Evolutionary conservation across 2,888 invertebrate genomes (phyloP).

Genomic region (Linyphia triangularis): DNA sequence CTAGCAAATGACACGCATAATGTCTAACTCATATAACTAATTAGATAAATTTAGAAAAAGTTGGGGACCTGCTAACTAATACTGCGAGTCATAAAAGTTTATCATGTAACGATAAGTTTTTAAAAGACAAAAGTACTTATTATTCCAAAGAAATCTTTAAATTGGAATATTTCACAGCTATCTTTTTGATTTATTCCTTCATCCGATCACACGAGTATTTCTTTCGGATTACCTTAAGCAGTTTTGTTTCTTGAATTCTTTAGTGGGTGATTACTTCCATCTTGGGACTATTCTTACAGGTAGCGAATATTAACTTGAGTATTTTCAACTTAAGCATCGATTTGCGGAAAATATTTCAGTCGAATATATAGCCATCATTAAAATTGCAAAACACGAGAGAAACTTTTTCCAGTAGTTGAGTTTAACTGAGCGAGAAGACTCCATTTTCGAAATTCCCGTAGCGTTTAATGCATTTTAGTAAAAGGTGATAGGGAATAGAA

Average conservation of each 20-base stretch:
- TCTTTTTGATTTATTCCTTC: neutral
- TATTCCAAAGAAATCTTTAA: neutral
- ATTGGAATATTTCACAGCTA: neutral
- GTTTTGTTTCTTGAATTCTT: neutral
- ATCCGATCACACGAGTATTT: neutral
- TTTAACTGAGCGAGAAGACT: neutral
- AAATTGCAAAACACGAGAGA: constrained; percentile 12
- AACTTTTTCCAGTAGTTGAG: neutral
- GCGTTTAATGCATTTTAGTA: neutral
- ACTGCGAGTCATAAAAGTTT: neutral
- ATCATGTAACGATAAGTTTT: too few species aligned
- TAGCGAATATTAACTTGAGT: neutral
- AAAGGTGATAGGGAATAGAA: neutral
- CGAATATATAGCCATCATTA: constrained; percentile 17
- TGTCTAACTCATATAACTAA: too few species aligned
- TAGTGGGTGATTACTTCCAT: neutral
- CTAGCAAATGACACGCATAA: too few species aligned
- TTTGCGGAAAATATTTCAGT: neutral
- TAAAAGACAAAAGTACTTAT: too few species aligned
- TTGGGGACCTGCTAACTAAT: too few species aligned
- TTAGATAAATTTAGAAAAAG: too few species aligned
- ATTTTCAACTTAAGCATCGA: neutral
- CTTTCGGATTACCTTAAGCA: neutral
- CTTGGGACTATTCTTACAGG: neutral
- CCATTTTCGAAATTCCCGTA: constrained; percentile 11